Evolutionary conservation across 2,797 vertebrate species (phyloP).

Genomic region (Forpus xanthops): DNA sequence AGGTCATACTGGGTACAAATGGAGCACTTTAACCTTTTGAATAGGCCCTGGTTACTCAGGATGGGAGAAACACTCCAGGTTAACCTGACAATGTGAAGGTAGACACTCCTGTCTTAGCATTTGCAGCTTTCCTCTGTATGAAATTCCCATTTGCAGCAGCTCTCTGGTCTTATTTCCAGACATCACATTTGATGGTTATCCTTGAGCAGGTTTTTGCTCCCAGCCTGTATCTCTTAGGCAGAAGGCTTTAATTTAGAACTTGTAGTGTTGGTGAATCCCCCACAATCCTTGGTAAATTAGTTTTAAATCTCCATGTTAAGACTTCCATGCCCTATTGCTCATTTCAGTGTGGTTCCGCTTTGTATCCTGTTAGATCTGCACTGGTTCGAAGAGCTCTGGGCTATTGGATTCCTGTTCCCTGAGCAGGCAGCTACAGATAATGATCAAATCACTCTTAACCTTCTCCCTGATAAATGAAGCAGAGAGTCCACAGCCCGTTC

Average conservation of each 20-base stretch:
- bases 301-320: neutral
- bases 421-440: slow-evolving; percentile 14
- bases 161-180: neutral
- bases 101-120: neutral
- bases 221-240: neutral
- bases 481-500: rapidly evolving
- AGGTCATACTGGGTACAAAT: neutral
- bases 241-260: neutral
- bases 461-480: slow-evolving; percentile 6
- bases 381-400: slow-evolving; percentile 5
- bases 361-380: slow-evolving; percentile 11
- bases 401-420: slow-evolving; percentile 6
- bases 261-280: slow-evolving; percentile 16
- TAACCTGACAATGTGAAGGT: neutral
- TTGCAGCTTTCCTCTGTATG: neutral
- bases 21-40: neutral
- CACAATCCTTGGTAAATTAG: slow-evolving; percentile 20
- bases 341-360: neutral
- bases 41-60: neutral
- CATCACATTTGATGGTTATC: neutral
- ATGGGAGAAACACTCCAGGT: neutral
- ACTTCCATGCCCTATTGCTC: neutral
- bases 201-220: neutral
- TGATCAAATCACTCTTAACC: slow-evolving; percentile 35
- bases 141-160: neutral